phyloP scores from a whole-genome alignment of 1,140 invertebrate genomes.

The Drosophila nebulosa region DNA sequence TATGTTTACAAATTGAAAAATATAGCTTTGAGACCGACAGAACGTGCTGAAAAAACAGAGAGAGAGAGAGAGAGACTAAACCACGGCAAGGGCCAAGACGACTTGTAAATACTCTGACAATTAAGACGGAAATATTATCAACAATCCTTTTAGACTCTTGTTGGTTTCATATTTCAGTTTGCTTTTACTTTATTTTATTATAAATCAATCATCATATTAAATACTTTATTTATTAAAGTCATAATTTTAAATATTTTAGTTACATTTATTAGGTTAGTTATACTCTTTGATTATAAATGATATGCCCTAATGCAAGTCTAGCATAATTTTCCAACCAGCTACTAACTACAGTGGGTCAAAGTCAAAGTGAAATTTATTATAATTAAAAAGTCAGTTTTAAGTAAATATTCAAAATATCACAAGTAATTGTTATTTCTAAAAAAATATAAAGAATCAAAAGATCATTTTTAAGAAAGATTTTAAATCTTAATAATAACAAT shows the following conservation, averaged over 20 bases:
- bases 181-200: too few relatives aligned
- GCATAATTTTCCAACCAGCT: background rate
- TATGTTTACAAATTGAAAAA: conserved; percentile 79
- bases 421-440: too few relatives aligned
- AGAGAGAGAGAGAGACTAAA: too few relatives aligned
- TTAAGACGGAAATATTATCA: too few relatives aligned
- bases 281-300: background rate
- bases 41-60: conserved; percentile 43
- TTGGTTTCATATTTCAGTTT: too few relatives aligned
- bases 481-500: background rate
- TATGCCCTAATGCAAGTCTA: background rate
- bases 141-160: too few relatives aligned
- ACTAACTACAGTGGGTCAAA: background rate
- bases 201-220: background rate
- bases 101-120: background rate
- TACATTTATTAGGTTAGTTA: background rate
- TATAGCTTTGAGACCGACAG: conserved; percentile 55
- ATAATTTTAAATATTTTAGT: too few relatives aligned
- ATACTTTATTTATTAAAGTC: background rate
- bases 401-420: too few relatives aligned
- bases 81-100: too few relatives aligned
- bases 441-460: too few relatives aligned
- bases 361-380: background rate
- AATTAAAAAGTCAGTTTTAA: too few relatives aligned
- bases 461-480: too few relatives aligned